Evolutionary conservation across 2,888 invertebrate species (phyloP), one percentile per base, ranked within the genome.

Genomic region (Tetheella fluctuosa): DNA sequence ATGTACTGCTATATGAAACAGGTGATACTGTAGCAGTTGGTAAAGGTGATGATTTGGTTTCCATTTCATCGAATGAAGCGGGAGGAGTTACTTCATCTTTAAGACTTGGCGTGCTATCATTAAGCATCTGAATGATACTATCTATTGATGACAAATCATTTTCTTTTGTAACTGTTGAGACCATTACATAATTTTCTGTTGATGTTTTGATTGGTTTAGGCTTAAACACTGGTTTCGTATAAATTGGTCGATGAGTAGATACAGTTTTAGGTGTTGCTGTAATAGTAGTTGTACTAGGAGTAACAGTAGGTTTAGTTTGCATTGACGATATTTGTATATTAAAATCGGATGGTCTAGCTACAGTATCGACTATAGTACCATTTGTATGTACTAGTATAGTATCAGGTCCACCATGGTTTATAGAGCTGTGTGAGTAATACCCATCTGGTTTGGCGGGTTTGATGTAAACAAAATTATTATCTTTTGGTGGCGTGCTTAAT

Each of bases 61-160:
- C 90, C 64, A 87, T 75, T 8, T 75, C 52, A 60, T 89, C 85
- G 37, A 80, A 56, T 15, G 84, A 69, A 2, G 85, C 77, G 13
- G 89, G 84, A 28, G 89, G 83, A 12, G 90, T 89, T 1, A 83
- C 77, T 23, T 87, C 86, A 58, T 90, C 88, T 59, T 84, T 88
- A 72, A 90, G 79, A 70, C 84, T 90, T 28, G 90, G 87, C 10
- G 91, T 90, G 57, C 89, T 91, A 28, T 89, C 87, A 76, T 95
- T 95, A 12, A 96, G 79, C 93, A 95, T 95, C 71, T 95, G 93
- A 61, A 96, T 93, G 6, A 96, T 95, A 56, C 95, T 94, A 68
- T 94, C 80, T 58, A 91, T 88, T 2, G 93, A 90, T 1, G 91
- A 93, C 10, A 93, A 76, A 59, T 91, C 91, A 13, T 88, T 81